Conservation (phyloP, 2,888 invertebrate species). For the Zele albiditarsus region DNA sequence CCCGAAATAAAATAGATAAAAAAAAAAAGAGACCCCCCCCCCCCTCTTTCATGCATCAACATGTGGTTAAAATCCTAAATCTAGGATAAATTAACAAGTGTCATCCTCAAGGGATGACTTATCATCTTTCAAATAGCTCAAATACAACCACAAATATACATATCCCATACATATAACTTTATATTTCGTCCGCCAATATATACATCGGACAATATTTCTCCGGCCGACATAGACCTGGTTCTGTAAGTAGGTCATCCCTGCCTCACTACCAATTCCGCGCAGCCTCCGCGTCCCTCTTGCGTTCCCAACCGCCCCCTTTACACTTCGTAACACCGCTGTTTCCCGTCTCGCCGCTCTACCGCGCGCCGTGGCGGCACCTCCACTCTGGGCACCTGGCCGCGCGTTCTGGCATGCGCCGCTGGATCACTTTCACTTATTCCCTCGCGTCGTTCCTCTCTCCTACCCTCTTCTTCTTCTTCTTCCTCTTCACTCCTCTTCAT, state of each 20-base stretch:
- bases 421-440: slow-evolving; percentile 71
- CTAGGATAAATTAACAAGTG: slow-evolving; percentile 26
- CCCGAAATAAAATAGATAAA: too few species aligned
- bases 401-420: slow-evolving; percentile 52
- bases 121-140: slow-evolving; percentile 5
- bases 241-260: slow-evolving; percentile 89
- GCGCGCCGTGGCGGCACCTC: slow-evolving; percentile 47
- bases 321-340: slow-evolving; percentile 41
- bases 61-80: slow-evolving; percentile 10
- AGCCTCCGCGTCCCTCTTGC: slow-evolving; percentile 36
- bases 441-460: slow-evolving; percentile 60
- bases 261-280: slow-evolving; percentile 69
- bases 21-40: too few species aligned
- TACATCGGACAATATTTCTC: slow-evolving; percentile 69
- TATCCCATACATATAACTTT: background rate
- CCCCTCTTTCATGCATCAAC: background rate
- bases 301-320: slow-evolving; percentile 11
- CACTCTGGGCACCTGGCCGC: slow-evolving; percentile 63
- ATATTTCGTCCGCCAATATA: slow-evolving; percentile 11
- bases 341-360: slow-evolving; percentile 38
- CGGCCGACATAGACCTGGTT: slow-evolving; percentile 91
- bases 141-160: background rate
- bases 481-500: background rate
- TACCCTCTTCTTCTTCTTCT: slow-evolving; percentile 30
- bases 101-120: slow-evolving; percentile 21